A percentile compares a stretch with the other conserved stretches of the same genome.
Conservation (phyloP, 2,888 invertebrate species). For the Polyommatus icarus region DNA sequence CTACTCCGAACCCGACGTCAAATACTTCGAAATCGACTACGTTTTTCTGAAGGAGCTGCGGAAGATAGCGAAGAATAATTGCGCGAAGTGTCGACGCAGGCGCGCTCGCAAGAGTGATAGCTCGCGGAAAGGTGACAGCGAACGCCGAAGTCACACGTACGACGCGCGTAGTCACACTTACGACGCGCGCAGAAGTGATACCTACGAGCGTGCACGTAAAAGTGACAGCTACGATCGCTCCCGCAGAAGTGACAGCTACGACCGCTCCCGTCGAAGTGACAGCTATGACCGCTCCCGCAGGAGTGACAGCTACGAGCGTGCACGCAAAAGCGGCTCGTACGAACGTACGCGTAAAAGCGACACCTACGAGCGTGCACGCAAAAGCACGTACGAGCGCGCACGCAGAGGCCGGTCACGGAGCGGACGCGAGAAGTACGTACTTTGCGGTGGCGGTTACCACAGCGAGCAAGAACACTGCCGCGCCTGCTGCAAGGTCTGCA, state of each 20-base stretch:
- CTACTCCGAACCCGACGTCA: conserved; percentile 75
- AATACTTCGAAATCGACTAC: conserved; percentile 77
- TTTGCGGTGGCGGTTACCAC: conserved; percentile 67
- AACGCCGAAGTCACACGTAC: background rate
- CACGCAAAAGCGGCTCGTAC: background rate
- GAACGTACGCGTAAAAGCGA: background rate
- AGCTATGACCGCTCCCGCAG: background rate
- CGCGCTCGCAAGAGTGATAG: background rate
- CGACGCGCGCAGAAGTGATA: background rate
- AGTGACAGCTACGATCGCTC: background rate
- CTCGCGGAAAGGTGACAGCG: background rate
- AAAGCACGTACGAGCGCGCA: conserved; percentile 4
- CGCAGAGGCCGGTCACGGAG: conserved; percentile 2
- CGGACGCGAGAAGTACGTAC: conserved; percentile 52
- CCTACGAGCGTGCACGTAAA: background rate
- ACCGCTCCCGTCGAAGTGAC: background rate
- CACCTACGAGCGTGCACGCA: background rate
- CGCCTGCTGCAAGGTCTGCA: conserved; percentile 66
- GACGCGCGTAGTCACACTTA: background rate
- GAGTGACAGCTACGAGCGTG: background rate
- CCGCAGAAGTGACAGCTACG: background rate
- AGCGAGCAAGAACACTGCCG: conserved; percentile 66
- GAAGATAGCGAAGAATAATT: conserved; percentile 68
- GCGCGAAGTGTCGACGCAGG: conserved; percentile 59
- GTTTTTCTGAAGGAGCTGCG: conserved; percentile 72